Percentiles rank a stretch among this genome's conserved stretches.
Conservation (phyloP, 1,140 invertebrate genomes). For the Zaprionus lachaisei region DNA sequence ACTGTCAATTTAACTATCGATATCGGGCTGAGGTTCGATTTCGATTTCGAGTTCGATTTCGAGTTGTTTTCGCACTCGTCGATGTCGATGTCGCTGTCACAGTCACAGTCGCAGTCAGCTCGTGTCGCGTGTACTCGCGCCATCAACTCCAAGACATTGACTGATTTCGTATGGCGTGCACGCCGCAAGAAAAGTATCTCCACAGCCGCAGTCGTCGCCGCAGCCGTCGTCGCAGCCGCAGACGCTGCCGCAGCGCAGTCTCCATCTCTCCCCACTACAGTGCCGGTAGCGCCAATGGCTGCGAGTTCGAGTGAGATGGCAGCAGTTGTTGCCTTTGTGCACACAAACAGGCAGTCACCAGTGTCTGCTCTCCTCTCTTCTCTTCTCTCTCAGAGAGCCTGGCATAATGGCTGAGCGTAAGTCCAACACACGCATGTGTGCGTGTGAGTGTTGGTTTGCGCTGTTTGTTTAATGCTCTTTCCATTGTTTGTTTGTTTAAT, state of each 20-base stretch:
- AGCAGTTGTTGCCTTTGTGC: conserved; percentile 24
- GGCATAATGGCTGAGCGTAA: conserved; percentile 53
- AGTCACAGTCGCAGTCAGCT: conserved; percentile 45
- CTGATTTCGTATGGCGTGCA: conserved; percentile 75
- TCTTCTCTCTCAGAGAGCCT: conserved; percentile 29
- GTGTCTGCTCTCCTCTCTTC: conserved; percentile 15
- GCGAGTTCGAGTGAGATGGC: conserved; percentile 44
- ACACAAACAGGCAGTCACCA: background rate
- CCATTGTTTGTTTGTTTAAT: conserved; percentile 50
- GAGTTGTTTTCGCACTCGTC: conserved; percentile 39
- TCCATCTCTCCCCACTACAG: conserved; percentile 43
- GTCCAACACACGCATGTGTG: background rate
- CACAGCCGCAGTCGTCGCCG: conserved; percentile 20
- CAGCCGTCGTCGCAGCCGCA: conserved; percentile 20
- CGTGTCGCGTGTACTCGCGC: conserved; percentile 69
- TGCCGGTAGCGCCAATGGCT: conserved; percentile 13
- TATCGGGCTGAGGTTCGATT: conserved; percentile 17
- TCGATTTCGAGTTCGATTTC: conserved; percentile 37
- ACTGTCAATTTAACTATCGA: conserved; percentile 8
- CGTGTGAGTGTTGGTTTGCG: conserved; percentile 24
- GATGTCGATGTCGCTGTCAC: conserved; percentile 8
- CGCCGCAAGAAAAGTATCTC: conserved; percentile 79
- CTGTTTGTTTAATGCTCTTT: conserved; percentile 56
- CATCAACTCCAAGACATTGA: conserved; percentile 80
- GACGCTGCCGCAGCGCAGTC: conserved; percentile 40